These are phyloP conservation scores for Zophobas morio DNA, from an alignment of 1,140 invertebrate genomes.

Conservation along the genomic window DNA sequence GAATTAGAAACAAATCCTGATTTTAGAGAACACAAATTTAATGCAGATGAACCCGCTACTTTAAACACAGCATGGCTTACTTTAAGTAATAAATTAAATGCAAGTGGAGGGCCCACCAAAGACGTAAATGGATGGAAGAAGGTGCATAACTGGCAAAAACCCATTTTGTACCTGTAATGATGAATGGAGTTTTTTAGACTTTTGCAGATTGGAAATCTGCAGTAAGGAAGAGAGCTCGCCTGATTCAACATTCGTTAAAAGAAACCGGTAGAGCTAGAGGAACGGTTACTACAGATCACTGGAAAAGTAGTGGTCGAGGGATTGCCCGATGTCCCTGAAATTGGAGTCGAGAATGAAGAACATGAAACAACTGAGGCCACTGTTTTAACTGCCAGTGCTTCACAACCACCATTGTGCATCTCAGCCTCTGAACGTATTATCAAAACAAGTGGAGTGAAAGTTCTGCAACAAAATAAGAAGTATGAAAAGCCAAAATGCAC, in stretches of 20 bases:
- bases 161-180: not conserved
- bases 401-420: not conserved
- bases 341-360: not conserved
- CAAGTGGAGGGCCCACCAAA: constrained; percentile 3
- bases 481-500: too few relatives aligned
- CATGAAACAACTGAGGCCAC: not conserved
- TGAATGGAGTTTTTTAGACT: not conserved
- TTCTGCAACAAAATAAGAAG: too few relatives aligned
- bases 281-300: not conserved
- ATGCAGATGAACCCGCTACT: not conserved
- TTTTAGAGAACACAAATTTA: constrained; percentile 12
- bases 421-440: not conserved
- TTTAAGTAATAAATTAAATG: not conserved
- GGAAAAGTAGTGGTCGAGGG: constrained; percentile 8
- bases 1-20: not conserved
- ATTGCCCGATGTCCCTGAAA: not conserved
- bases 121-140: constrained; percentile 3
- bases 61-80: not conserved
- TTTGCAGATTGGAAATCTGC: constrained; percentile 8
- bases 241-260: not conserved
- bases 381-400: not conserved
- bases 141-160: not conserved
- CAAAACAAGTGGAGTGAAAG: too few relatives aligned
- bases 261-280: constrained; percentile 7
- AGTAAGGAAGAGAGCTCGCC: constrained; percentile 1